phyloP scores from a whole-genome alignment of 1,140 invertebrate species.

The Drosophila carrolli region DNA sequence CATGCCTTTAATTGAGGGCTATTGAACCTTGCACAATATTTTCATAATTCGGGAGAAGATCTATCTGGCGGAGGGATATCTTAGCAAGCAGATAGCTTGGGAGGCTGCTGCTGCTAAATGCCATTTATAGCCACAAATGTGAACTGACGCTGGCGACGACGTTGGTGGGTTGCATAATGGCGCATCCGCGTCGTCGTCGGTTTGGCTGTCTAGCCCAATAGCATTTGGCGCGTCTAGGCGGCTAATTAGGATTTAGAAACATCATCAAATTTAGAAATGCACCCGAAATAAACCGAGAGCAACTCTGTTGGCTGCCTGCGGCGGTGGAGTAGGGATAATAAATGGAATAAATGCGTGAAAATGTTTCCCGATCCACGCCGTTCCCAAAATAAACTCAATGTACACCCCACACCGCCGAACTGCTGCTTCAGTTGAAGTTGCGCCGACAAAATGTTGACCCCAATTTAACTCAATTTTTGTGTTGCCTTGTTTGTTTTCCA shows the following conservation, averaged over 20 bases:
- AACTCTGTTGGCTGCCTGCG: constrained; percentile 25
- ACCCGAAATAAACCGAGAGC: constrained; percentile 64
- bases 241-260: constrained; percentile 82
- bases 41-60: constrained; percentile 64
- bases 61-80: neutral
- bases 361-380: constrained; percentile 54
- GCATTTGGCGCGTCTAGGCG: constrained; percentile 71
- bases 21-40: constrained; percentile 79
- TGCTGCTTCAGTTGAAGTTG: constrained; percentile 69
- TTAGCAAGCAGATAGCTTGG: constrained; percentile 7
- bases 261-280: constrained; percentile 78
- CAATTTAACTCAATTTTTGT: constrained; percentile 58
- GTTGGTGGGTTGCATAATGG: constrained; percentile 70
- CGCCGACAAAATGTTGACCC: constrained; percentile 69
- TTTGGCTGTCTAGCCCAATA: constrained; percentile 64
- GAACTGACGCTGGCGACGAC: constrained; percentile 62
- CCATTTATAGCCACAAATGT: constrained; percentile 79
- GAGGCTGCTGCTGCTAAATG: constrained; percentile 51
- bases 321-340: constrained; percentile 66
- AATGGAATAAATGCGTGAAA: constrained; percentile 81
- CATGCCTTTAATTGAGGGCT: constrained; percentile 58
- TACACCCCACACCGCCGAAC: constrained; percentile 19
- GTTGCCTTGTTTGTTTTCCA: constrained; percentile 41
- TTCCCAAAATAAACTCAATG: constrained; percentile 61
- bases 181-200: constrained; percentile 46